phyloP scores from a whole-genome alignment of 2,113 vertebrate species.

The Cavia aperea region DNA sequence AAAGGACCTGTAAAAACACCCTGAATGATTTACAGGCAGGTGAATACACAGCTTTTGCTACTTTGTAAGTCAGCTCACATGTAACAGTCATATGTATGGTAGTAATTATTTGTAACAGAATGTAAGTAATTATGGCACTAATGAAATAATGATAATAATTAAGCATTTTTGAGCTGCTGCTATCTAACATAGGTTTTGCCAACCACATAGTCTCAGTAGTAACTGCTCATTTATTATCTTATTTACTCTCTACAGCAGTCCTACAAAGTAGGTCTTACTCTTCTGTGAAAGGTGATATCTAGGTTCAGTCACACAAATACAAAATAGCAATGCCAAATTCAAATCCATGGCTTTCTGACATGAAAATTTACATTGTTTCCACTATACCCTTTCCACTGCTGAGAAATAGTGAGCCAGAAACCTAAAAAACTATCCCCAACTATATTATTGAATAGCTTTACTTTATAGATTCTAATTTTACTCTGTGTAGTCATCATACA shows the following conservation, averaged over 20 bases:
- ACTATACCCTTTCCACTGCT: background rate
- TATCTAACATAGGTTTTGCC: background rate
- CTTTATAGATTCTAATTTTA: conserved; percentile 12
- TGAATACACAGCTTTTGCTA: conserved; percentile 19
- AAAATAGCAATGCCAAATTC: background rate
- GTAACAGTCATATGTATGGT: background rate
- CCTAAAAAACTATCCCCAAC: background rate
- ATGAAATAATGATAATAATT: background rate
- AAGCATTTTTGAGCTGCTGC: background rate
- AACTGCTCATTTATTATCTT: background rate
- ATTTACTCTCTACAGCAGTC: background rate
- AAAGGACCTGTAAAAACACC: background rate
- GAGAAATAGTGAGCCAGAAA: background rate
- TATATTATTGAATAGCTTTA: conserved; percentile 27
- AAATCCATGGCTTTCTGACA: background rate
- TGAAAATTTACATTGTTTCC: background rate
- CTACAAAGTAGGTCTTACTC: background rate
- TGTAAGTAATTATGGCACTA: background rate
- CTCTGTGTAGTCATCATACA: conserved; percentile 26
- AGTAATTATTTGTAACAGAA: background rate
- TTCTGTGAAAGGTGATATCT: conserved; percentile 15
- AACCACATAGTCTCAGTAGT: background rate
- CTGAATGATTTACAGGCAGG: background rate
- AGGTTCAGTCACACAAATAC: background rate
- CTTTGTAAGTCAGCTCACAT: background rate